A percentile compares a stretch with the other conserved stretches of the same genome.
Evolutionary conservation across 1,140 invertebrate species (phyloP).

Genomic region (Varroa destructor): DNA sequence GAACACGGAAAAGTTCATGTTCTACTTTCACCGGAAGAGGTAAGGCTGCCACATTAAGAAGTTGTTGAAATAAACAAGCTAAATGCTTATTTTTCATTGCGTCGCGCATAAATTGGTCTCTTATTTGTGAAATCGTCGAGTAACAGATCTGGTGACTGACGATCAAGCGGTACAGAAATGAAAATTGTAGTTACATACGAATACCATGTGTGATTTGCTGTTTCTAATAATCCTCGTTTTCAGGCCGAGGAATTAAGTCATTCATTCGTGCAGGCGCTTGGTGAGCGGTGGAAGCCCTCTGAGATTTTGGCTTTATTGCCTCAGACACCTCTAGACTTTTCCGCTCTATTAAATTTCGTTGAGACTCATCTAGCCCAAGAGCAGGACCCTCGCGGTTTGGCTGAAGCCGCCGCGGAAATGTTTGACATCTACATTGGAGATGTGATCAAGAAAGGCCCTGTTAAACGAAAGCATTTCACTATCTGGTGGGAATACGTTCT

Average conservation of each 20-base stretch:
- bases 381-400: neutral
- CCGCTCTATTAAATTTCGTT: neutral
- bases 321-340: neutral
- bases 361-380: conserved; percentile 1
- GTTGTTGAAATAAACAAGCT: too few species aligned
- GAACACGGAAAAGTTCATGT: neutral
- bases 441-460: conserved; percentile 19
- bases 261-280: conserved; percentile 2
- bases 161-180: too few species aligned
- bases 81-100: too few species aligned
- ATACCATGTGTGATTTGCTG: neutral
- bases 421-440: conserved; percentile 16
- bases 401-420: conserved; percentile 14
- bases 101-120: too few species aligned
- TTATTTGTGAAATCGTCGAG: too few species aligned
- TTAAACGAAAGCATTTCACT: neutral
- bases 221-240: neutral
- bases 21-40: neutral
- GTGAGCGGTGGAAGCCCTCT: neutral
- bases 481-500: conserved; percentile 17
- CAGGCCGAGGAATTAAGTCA: conserved; percentile 6
- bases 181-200: neutral
- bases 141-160: too few species aligned
- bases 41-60: neutral
- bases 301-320: neutral